These are phyloP conservation scores for Strix aluco DNA, from an alignment of 2,113 vertebrate genomes.

Conservation along the genomic window DNA sequence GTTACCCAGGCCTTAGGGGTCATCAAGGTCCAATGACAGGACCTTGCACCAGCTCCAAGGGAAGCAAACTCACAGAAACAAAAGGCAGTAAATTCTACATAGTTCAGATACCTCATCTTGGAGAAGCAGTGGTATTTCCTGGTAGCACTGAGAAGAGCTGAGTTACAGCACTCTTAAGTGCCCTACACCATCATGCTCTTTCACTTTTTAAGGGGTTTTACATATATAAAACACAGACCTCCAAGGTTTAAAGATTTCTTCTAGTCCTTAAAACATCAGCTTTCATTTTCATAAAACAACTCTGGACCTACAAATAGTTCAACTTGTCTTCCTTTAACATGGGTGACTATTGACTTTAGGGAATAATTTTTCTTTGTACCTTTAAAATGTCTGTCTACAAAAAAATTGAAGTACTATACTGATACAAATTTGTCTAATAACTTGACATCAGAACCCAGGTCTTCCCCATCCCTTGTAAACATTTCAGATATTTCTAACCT, in stretches of 20 bases:
- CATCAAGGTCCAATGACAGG: background rate
- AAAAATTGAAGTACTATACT: background rate
- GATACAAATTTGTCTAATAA: background rate
- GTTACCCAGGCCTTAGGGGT: background rate
- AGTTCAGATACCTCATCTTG: background rate
- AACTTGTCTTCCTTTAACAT: background rate
- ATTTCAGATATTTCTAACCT: background rate
- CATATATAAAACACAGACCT: background rate
- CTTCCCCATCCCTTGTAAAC: background rate
- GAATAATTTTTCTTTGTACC: background rate
- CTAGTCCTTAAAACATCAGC: background rate
- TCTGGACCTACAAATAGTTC: background rate
- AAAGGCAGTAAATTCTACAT: background rate
- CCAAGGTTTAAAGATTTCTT: background rate
- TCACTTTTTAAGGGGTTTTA: background rate
- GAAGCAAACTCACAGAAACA: background rate
- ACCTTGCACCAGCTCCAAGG: background rate
- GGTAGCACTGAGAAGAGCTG: background rate
- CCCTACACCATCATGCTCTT: background rate
- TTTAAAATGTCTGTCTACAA: background rate
- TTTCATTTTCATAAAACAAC: background rate
- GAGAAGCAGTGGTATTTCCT: background rate
- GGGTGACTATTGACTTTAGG: background rate
- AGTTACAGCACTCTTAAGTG: background rate
- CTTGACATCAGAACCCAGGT: background rate